A percentile compares a stretch with the other conserved stretches of the same genome.
phyloP scores from a whole-genome alignment of 2,888 invertebrate genomes.

The Caenorhabditis uteleia region DNA sequence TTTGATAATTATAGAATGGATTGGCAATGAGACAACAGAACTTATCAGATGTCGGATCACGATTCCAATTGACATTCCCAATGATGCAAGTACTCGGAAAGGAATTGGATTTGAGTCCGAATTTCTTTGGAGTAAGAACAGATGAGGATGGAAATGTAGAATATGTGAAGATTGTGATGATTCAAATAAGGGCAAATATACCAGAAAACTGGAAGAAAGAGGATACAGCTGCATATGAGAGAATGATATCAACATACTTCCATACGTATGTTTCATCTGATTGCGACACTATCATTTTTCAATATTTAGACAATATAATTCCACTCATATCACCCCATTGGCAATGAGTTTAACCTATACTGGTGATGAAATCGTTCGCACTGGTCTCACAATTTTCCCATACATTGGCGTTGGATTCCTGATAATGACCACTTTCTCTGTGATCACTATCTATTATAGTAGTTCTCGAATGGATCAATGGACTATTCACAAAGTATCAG shows the following conservation, averaged over 20 bases:
- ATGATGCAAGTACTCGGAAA: slow-evolving; percentile 62
- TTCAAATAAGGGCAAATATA: slow-evolving; percentile 59
- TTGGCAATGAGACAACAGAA: slow-evolving; percentile 38
- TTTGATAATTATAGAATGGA: slow-evolving; percentile 51
- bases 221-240: slow-evolving; percentile 55
- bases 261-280: slow-evolving; percentile 45
- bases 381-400: slow-evolving; percentile 63
- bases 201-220: slow-evolving; percentile 54
- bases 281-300: too few species aligned
- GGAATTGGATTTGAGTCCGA: slow-evolving; percentile 61
- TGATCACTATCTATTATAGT: slow-evolving; percentile 54
- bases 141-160: slow-evolving; percentile 40
- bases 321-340: slow-evolving; percentile 43
- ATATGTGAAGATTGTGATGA: slow-evolving; percentile 52
- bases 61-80: slow-evolving; percentile 58
- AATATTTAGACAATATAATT: slow-evolving; percentile 54
- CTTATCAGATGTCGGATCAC: slow-evolving; percentile 19
- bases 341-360: slow-evolving; percentile 59
- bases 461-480: slow-evolving; percentile 47
- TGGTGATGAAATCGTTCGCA: slow-evolving; percentile 62
- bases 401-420: slow-evolving; percentile 62
- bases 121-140: slow-evolving; percentile 60
- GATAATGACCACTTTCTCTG: slow-evolving; percentile 60
- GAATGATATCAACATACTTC: slow-evolving; percentile 52
- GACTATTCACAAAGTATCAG: slow-evolving; percentile 48